Base-by-base conservation (phyloP, 2,888 invertebrate genomes). In the Drosophila fulvimacula region DNA sequence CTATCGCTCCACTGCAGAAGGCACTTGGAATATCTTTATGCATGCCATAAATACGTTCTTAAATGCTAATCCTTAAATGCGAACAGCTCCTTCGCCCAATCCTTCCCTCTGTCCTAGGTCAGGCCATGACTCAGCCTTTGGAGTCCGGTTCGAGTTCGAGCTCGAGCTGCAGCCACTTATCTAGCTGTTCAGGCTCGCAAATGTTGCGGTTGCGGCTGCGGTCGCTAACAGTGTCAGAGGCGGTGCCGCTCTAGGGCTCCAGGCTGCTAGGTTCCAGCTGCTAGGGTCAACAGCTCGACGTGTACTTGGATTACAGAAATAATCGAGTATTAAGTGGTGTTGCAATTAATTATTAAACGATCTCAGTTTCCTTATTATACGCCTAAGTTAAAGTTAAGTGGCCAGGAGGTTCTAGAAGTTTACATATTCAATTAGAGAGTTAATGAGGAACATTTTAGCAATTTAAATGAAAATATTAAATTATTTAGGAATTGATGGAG, bases 21-120 rank as follows among this genome's bases (percentile, higher is more conserved):
- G 63, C 81, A 70, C 81, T 82, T 83, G 69, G 78, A 81, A 81
- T 81, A 78, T 81, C 82, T 67, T 84, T 70, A 67, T 81, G 74
- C 79, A 70, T 70, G 72, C 59, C 85, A 75, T 81, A 81, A 81
- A 81, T 87, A 67, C 63, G 49, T 64, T 58, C 81, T 71, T 69
- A 73, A 81, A 79, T 81, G 81, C 83, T 86, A 83, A 82, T 82
- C 81, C 81, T 69, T 69, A 81, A 77, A 64, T 69, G 41, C 61
- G 15, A 53, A 41, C 27, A 44, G 0, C 46, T 48, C 27, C 58
- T 24, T 42, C 48, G 9, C 38, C 48, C 66, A 32, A 46, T 24
- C 7, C 39, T 17, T 3, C 9, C 13, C 17, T 13, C 53, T 4
- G 5, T 13, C 19, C 19, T 15, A 5, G 19, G 19, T 2, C 30